Percentiles rank a stretch among this genome's conserved stretches.
These are phyloP conservation scores for Tapera naevia DNA, from an alignment of 2,797 vertebrate species.

Conservation along the genomic window DNA sequence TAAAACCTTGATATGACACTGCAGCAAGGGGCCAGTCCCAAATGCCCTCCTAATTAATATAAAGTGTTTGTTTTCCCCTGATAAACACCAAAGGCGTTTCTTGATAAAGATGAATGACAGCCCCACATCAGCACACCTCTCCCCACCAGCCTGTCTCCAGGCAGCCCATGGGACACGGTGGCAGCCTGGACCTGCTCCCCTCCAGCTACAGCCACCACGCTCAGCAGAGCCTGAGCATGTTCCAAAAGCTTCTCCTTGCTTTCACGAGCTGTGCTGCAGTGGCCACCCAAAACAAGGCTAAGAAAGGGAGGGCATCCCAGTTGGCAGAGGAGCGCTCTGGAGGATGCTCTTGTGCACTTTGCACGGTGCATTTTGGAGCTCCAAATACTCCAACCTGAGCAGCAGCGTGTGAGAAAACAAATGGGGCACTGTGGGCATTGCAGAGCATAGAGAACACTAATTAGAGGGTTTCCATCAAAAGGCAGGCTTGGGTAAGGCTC, in stretches of 20 bases:
- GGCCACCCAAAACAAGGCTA: background rate
- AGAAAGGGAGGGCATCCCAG: background rate
- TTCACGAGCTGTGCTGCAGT: accelerated
- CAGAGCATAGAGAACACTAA: background rate
- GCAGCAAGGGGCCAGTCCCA: background rate
- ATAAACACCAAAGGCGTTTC: background rate
- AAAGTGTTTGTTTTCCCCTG: background rate
- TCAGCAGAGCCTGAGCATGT: accelerated
- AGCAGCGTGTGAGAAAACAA: background rate
- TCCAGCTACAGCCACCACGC: background rate
- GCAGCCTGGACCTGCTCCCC: background rate
- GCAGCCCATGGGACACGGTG: accelerated
- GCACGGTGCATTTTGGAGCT: background rate
- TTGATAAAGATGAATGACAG: background rate
- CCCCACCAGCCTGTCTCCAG: background rate
- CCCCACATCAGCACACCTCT: background rate
- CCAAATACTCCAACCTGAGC: background rate
- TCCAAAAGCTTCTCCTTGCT: background rate
- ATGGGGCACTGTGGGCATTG: background rate
- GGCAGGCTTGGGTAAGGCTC: background rate
- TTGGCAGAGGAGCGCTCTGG: background rate
- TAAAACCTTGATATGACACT: background rate
- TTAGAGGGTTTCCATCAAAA: slow-evolving; percentile 34
- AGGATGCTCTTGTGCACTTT: background rate
- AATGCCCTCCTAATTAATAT: background rate